Percentiles rank a stretch among this genome's conserved stretches.
Evolutionary conservation across 2,113 vertebrate species (phyloP).

Genomic region (Alces alces): DNA sequence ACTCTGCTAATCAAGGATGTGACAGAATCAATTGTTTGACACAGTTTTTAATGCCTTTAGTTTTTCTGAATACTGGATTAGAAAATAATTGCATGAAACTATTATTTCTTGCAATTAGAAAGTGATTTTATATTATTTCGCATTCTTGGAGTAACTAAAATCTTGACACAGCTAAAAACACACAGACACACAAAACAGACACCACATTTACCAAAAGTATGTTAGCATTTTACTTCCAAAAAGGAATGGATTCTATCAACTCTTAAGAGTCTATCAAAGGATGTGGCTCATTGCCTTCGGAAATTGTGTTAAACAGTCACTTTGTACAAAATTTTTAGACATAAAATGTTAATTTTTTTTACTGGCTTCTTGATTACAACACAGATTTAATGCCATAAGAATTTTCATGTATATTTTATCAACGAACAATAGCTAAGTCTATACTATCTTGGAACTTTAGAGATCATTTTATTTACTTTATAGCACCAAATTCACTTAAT

Average conservation of each 20-base stretch:
- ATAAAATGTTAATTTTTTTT: constrained; percentile 11
- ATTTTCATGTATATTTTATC: constrained; percentile 28
- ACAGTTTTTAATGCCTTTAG: not conserved
- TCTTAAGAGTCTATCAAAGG: constrained; percentile 22
- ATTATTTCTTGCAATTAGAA: not conserved
- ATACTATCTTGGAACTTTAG: not conserved
- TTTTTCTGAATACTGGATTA: constrained; percentile 2
- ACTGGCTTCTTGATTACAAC: not conserved
- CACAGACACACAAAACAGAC: constrained; percentile 4
- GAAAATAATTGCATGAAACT: not conserved
- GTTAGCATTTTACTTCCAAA: constrained; percentile 35
- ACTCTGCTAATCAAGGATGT: not conserved
- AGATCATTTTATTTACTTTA: constrained; percentile 17
- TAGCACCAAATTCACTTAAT: not conserved
- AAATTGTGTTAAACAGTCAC: constrained; percentile 42
- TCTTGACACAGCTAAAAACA: constrained; percentile 21
- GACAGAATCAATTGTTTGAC: constrained; percentile 2
- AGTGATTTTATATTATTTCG: constrained; percentile 21
- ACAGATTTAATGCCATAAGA: not conserved
- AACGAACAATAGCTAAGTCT: not conserved
- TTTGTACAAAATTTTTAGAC: constrained; percentile 41
- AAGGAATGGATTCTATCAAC: constrained; percentile 2
- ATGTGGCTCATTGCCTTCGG: not conserved
- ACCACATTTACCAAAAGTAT: constrained; percentile 36
- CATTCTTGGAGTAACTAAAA: constrained; percentile 41